Percentiles rank a stretch among this genome's conserved stretches.
Conservation (phyloP, 2,888 invertebrate species). For the Oscheius sp. region DNA sequence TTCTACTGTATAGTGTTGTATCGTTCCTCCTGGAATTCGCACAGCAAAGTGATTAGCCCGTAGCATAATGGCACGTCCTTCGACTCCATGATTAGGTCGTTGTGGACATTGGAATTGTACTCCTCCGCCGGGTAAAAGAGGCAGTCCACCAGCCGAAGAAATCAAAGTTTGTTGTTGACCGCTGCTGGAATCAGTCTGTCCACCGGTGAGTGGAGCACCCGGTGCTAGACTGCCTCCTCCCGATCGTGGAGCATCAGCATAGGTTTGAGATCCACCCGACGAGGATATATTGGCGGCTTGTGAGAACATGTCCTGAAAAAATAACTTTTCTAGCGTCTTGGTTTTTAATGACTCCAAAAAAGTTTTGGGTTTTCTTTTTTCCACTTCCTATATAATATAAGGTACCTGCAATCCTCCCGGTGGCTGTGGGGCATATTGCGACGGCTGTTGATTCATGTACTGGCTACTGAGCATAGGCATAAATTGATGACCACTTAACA, state of each 20-base stretch:
- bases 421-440: conserved; percentile 10
- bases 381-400: neutral
- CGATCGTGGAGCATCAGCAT: conserved; percentile 38
- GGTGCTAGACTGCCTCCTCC: conserved; percentile 55
- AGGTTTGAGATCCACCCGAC: conserved; percentile 38
- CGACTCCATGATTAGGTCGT: conserved; percentile 93
- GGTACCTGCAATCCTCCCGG: conserved; percentile 26
- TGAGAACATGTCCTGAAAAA: conserved; percentile 48
- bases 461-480: conserved; percentile 18
- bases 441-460: conserved; percentile 12
- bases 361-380: neutral
- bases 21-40: conserved; percentile 95
- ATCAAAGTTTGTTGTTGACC: conserved; percentile 16
- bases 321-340: neutral
- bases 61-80: conserved; percentile 92
- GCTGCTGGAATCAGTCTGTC: conserved; percentile 17
- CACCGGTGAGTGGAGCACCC: conserved; percentile 37
- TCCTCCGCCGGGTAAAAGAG: conserved; percentile 22
- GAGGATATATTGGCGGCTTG: conserved; percentile 22
- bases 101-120: conserved; percentile 89
- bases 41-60: conserved; percentile 99
- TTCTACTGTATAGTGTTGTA: conserved; percentile 98
- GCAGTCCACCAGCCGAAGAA: conserved; percentile 17
- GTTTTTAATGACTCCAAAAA: neutral
- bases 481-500: conserved; percentile 44